Evolutionary conservation across 1,140 invertebrate genomes (phyloP).

Genomic region (Tetragnatha versicolor): DNA sequence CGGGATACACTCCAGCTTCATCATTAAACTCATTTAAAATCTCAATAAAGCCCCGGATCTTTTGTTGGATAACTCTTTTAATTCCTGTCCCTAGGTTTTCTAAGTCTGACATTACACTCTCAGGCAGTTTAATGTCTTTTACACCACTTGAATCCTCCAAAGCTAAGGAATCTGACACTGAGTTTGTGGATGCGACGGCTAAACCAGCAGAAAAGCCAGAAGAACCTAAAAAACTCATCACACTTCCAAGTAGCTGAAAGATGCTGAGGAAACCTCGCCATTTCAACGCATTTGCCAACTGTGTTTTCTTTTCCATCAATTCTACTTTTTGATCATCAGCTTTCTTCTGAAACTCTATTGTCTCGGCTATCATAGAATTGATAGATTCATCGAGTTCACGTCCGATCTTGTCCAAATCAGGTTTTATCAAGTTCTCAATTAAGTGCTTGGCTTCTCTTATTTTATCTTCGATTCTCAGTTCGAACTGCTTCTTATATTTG

Average conservation of each 20-base stretch:
- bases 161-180: constrained; percentile 4
- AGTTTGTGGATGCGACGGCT: background rate
- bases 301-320: background rate
- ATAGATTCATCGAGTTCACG: background rate
- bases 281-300: background rate
- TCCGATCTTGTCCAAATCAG: background rate
- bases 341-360: background rate
- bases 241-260: background rate
- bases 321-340: background rate
- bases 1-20: background rate
- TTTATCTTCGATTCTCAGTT: background rate
- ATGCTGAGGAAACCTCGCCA: background rate
- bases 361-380: background rate
- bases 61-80: background rate
- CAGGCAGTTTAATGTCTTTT: background rate
- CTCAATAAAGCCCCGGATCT: background rate
- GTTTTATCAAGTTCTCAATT: background rate
- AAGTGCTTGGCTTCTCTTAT: constrained; percentile 13
- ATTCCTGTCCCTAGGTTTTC: background rate
- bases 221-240: background rate
- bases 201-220: background rate
- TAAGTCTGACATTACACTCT: background rate
- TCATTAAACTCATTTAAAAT: background rate
- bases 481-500: background rate
- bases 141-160: background rate